These are phyloP conservation scores for Cecropterus lyciades DNA, from an alignment of 1,140 invertebrate genomes.

Conservation along the genomic window DNA sequence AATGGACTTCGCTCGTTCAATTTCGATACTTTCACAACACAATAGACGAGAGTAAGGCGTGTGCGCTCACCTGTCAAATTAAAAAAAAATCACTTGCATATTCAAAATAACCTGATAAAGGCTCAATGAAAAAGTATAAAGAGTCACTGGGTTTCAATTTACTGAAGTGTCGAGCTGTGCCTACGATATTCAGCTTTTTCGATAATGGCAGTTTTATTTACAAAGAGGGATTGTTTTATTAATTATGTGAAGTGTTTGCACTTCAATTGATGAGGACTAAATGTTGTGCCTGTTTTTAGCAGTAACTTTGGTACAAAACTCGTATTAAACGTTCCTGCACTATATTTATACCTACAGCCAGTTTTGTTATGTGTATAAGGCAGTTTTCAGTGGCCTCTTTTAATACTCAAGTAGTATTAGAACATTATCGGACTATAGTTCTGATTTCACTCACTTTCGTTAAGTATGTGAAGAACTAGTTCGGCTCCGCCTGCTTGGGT, in stretches of 20 bases:
- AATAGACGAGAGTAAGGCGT: slow-evolving; percentile 78
- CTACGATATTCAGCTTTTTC: neutral
- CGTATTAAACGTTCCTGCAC: too few relatives aligned
- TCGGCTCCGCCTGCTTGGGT: too few relatives aligned
- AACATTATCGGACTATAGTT: too few relatives aligned
- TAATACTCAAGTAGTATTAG: too few relatives aligned
- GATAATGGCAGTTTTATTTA: neutral
- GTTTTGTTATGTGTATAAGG: too few relatives aligned
- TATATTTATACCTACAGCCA: too few relatives aligned
- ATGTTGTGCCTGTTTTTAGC: too few relatives aligned
- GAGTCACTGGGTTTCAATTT: slow-evolving; percentile 23
- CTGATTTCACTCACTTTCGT: too few relatives aligned
- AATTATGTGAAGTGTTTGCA: neutral
- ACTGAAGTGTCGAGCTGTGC: slow-evolving; percentile 12
- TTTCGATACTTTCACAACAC: slow-evolving; percentile 82
- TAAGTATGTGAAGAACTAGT: too few relatives aligned
- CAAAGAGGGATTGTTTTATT: neutral
- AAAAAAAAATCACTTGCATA: slow-evolving; percentile 79
- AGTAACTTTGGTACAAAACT: too few relatives aligned
- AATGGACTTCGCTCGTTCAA: slow-evolving; percentile 78
- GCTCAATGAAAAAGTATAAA: slow-evolving; percentile 33
- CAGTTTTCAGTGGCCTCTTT: too few relatives aligned
- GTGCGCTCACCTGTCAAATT: slow-evolving; percentile 81
- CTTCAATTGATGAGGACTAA: too few relatives aligned
- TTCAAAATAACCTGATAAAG: slow-evolving; percentile 76